Evolutionary conservation across 2,113 vertebrate genomes (phyloP).

Genomic region (Piprites chloris): DNA sequence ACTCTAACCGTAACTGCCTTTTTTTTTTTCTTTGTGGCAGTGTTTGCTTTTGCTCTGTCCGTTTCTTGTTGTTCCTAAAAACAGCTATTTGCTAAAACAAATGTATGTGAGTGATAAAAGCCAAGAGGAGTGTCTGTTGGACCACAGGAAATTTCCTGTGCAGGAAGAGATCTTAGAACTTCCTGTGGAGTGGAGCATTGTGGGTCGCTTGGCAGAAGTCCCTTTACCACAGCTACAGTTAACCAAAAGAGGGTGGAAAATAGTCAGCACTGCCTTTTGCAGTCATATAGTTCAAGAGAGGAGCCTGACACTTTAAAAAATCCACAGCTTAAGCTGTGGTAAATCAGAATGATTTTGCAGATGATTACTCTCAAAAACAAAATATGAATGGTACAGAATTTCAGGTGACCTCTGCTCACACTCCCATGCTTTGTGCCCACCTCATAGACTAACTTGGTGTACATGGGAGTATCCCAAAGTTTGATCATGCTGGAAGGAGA

Average conservation of each 20-base stretch:
- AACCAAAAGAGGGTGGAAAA: slow-evolving; percentile 43
- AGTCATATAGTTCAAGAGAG: not conserved
- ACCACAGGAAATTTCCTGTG: slow-evolving; percentile 92
- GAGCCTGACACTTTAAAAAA: not conserved
- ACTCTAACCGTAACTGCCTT: slow-evolving; percentile 32
- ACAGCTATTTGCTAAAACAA: slow-evolving; percentile 76
- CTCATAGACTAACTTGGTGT: not conserved
- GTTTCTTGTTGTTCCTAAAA: slow-evolving; percentile 74
- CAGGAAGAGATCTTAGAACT: slow-evolving; percentile 88
- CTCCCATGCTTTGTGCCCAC: not conserved
- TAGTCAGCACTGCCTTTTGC: not conserved
- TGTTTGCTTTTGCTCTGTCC: slow-evolving; percentile 63
- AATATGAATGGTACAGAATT: not conserved
- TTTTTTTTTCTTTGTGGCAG: not conserved
- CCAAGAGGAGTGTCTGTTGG: slow-evolving; percentile 79
- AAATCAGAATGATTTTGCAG: slow-evolving; percentile 7
- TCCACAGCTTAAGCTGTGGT: not conserved
- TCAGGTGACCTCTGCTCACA: not conserved
- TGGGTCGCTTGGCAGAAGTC: slow-evolving; percentile 79
- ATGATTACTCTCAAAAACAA: not conserved
- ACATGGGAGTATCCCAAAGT: not conserved
- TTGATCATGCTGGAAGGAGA: not conserved
- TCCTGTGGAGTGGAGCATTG: slow-evolving; percentile 83
- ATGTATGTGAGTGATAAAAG: slow-evolving; percentile 78
- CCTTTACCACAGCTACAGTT: slow-evolving; percentile 78